Base-by-base conservation (phyloP, 2,888 invertebrate genomes). In the Agrenia bidenticulata region DNA sequence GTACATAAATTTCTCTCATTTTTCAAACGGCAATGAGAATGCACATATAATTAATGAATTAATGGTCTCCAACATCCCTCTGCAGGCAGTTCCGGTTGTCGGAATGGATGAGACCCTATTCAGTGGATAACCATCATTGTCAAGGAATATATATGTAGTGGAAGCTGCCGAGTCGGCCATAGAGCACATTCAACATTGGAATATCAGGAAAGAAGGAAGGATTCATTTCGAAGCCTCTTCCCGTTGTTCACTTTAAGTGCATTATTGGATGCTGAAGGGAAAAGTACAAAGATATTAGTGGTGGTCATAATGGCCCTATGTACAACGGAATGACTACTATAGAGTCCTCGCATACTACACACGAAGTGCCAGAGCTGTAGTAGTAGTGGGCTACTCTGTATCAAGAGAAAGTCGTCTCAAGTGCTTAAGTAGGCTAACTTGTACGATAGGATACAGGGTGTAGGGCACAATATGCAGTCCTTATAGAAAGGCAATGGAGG, bases 41-140 rank as follows among this genome's bases (percentile, higher is more conserved):
- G 49, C 56, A 64, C 49, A 64, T 50, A 64, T 55, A 64, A 64
- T 60, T 61, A 55, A 60, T 60, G 60, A 60, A 64, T 64, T 64
- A 64, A 61, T 55, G 60, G 56, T 45, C 51, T 50, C 50, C 42
- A 32, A 32, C 32, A 32, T 32, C 32, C 32, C 32, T 32, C 32
- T 32, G 11, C 32, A 32, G 32, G 32, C 21, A 21, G 57, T 27
- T 42, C n/a, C 17, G 24, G 23, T n/a, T 15, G 13, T 27, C 27
- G 19, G 26, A 15, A 27, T 19, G 27, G 26, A n/a, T 7, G 24
- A n/a, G 24, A 26, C 57, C 4, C 42, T 42, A 45, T 24, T 45
- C 45, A 26, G 37, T 21, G 32, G 32, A 32, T 32, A 32, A 32
- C 32, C 32, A 32, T 32, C 32, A 32, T 32, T 32, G 32, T 32